phyloP scores from a whole-genome alignment of 2,113 vertebrate genomes.

The Saguinus imperator region DNA sequence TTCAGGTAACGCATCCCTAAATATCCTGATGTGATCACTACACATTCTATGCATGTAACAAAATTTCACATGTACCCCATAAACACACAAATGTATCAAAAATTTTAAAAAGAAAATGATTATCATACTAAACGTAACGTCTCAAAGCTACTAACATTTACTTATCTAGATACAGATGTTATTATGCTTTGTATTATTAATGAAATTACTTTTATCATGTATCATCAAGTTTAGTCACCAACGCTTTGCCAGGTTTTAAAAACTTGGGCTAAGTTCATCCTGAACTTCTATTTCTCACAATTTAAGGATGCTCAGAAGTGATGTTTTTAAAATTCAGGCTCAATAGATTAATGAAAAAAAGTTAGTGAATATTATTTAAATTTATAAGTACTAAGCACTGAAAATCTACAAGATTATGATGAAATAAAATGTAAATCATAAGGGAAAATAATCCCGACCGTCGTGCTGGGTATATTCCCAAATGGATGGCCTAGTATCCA shows the following conservation, averaged over 20 bases:
- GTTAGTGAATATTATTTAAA: background rate
- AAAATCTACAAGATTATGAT: slow-evolving; percentile 10
- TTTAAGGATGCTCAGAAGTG: background rate
- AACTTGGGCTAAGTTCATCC: background rate
- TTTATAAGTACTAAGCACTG: background rate
- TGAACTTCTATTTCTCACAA: slow-evolving; percentile 32
- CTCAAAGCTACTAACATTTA: background rate
- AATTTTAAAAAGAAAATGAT: background rate
- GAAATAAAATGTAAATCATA: background rate
- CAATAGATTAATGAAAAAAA: background rate
- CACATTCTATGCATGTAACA: background rate
- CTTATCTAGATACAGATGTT: background rate
- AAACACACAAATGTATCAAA: background rate
- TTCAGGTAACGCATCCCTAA: background rate
- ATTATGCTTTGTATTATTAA: background rate
- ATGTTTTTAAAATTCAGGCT: slow-evolving; percentile 1
- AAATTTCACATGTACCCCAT: background rate
- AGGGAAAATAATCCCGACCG: background rate
- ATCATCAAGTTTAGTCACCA: background rate
- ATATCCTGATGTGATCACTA: background rate
- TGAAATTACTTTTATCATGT: background rate
- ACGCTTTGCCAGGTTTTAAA: background rate
- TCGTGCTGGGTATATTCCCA: background rate
- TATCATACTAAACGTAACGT: background rate
- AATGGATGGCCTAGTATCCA: too few species aligned